Conservation (phyloP, 2,888 invertebrate genomes). For the Drosophila aldrichi region DNA sequence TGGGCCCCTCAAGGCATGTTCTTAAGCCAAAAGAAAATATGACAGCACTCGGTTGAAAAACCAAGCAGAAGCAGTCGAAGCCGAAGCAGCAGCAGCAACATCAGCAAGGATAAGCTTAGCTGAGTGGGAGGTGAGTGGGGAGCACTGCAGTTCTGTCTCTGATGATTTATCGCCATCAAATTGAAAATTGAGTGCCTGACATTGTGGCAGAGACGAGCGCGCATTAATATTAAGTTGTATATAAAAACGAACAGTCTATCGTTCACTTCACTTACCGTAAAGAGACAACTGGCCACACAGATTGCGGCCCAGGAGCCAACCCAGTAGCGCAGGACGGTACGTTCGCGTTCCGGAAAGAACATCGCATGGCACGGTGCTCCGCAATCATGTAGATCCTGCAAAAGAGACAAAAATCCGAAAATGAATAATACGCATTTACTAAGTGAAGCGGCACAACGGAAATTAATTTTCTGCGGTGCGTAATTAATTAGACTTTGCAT, state of each 20-base stretch:
- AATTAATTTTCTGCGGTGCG: slow-evolving; percentile 65
- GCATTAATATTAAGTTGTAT: slow-evolving; percentile 33
- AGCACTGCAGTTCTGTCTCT: slow-evolving; percentile 43
- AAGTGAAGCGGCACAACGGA: slow-evolving; percentile 29
- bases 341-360: slow-evolving; percentile 94
- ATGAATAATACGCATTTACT: slow-evolving; percentile 21
- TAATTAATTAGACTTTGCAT: slow-evolving; percentile 70
- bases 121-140: neutral
- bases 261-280: slow-evolving; percentile 87
- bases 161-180: slow-evolving; percentile 69
- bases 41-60: slow-evolving; percentile 63
- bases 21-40: slow-evolving; percentile 70
- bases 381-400: slow-evolving; percentile 88
- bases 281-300: slow-evolving; percentile 95
- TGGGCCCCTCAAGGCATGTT: slow-evolving; percentile 54
- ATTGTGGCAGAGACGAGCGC: slow-evolving; percentile 41
- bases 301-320: slow-evolving; percentile 97
- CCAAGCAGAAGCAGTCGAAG: slow-evolving; percentile 1
- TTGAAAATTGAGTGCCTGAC: slow-evolving; percentile 70
- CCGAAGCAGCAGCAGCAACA: too few species aligned
- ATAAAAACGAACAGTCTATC: neutral
- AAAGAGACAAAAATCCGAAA: slow-evolving; percentile 27
- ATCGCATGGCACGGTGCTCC: slow-evolving; percentile 96
- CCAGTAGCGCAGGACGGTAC: slow-evolving; percentile 94
- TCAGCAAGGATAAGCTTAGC: slow-evolving; percentile 5